A percentile compares a stretch with the other conserved stretches of the same genome.
These are phyloP conservation scores for Cephalopachus bancanus DNA, from an alignment of 2,797 vertebrate species.

Conservation along the genomic window DNA sequence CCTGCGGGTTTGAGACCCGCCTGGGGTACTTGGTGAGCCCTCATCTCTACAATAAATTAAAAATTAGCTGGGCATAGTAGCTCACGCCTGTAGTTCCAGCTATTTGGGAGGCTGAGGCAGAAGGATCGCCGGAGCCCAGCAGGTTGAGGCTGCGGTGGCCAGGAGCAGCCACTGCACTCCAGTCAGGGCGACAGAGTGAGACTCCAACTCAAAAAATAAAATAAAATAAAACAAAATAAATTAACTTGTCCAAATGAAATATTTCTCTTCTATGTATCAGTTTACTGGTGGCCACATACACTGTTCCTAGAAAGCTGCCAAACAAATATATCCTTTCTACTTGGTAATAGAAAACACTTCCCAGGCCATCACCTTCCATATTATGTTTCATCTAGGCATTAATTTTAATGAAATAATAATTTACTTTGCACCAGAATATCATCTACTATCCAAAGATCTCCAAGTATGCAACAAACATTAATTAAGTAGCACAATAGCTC, in stretches of 20 bases:
- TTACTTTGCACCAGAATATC: slow-evolving; percentile 65
- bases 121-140: too few relatives aligned
- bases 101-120: too few relatives aligned
- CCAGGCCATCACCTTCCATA: slow-evolving; percentile 55
- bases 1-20: too few relatives aligned
- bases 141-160: too few relatives aligned
- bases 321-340: slow-evolving; percentile 28
- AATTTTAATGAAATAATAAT: slow-evolving; percentile 79
- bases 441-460: slow-evolving; percentile 67
- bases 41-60: too few relatives aligned
- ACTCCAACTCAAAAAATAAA: too few relatives aligned
- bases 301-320: slow-evolving; percentile 55
- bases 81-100: too few relatives aligned
- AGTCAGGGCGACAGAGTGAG: too few relatives aligned
- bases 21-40: too few relatives aligned
- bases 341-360: slow-evolving; percentile 53
- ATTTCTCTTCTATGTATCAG: neutral
- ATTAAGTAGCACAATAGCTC: slow-evolving; percentile 69
- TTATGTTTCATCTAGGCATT: slow-evolving; percentile 71
- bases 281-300: neutral
- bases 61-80: too few relatives aligned
- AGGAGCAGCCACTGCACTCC: too few relatives aligned
- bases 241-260: slow-evolving; percentile 7
- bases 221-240: neutral
- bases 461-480: slow-evolving; percentile 74